A percentile compares a stretch with the other conserved stretches of the same genome.
Evolutionary conservation across 2,113 vertebrate genomes (phyloP).

Genomic region (Gymnobelideus leadbeateri): DNA sequence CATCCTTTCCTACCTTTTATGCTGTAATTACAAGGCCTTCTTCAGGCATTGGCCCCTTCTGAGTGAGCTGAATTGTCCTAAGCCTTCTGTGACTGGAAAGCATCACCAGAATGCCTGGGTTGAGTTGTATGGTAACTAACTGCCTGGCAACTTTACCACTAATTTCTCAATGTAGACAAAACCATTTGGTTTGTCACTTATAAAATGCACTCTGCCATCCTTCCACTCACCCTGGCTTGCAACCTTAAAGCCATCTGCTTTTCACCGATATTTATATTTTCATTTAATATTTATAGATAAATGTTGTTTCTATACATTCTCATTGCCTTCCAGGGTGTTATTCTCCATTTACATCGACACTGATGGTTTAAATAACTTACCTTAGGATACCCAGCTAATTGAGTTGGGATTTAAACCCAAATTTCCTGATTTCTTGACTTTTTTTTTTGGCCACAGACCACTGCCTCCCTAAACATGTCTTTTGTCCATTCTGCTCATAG

Average conservation of each 20-base stretch:
- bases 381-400: background rate
- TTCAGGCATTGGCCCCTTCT: background rate
- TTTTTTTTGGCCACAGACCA: background rate
- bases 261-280: background rate
- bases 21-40: background rate
- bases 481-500: constrained; percentile 3
- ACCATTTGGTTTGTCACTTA: background rate
- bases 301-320: background rate
- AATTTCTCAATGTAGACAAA: background rate
- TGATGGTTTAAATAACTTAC: background rate
- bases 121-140: background rate
- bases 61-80: background rate
- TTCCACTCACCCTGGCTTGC: background rate
- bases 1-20: background rate
- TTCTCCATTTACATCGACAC: background rate
- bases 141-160: background rate
- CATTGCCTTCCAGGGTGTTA: background rate
- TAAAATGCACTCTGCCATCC: background rate
- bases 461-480: background rate
- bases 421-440: background rate
- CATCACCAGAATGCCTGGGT: background rate
- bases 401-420: background rate
- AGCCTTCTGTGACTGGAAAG: background rate
- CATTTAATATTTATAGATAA: background rate
- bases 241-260: background rate